Conservation (phyloP, 2,113 vertebrate species). For the Empidonax traillii region DNA sequence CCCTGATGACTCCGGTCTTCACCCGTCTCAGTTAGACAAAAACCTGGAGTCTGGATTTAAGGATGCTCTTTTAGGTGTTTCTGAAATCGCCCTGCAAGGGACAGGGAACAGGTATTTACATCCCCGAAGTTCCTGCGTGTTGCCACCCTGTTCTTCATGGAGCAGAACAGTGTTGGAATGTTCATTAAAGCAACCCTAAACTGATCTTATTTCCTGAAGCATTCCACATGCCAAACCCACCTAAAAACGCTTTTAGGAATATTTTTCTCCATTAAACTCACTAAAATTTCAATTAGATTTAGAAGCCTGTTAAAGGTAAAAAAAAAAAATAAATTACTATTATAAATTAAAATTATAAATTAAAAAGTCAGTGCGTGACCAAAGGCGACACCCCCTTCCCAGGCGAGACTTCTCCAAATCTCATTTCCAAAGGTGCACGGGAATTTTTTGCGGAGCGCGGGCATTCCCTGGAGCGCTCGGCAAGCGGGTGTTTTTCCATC, state of each 20-base stretch:
- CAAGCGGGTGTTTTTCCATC: not conserved
- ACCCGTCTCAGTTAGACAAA: not conserved
- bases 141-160: not conserved
- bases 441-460: not conserved
- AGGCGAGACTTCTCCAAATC: not conserved
- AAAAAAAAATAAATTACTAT: not conserved
- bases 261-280: not conserved
- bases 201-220: not conserved
- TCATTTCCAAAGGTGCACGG: not conserved
- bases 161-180: not conserved
- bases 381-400: not conserved
- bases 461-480: not conserved
- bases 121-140: not conserved
- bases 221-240: not conserved
- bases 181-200: not conserved
- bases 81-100: not conserved
- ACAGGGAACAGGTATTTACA: not conserved
- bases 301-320: not conserved
- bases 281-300: not conserved
- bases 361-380: not conserved
- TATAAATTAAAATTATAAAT: too few relatives aligned
- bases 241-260: not conserved
- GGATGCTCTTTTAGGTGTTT: not conserved
- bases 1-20: not conserved
- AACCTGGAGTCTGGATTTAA: not conserved